Conservation (phyloP, 2,797 vertebrate species). For the Erpetoichthys calabaricus region DNA sequence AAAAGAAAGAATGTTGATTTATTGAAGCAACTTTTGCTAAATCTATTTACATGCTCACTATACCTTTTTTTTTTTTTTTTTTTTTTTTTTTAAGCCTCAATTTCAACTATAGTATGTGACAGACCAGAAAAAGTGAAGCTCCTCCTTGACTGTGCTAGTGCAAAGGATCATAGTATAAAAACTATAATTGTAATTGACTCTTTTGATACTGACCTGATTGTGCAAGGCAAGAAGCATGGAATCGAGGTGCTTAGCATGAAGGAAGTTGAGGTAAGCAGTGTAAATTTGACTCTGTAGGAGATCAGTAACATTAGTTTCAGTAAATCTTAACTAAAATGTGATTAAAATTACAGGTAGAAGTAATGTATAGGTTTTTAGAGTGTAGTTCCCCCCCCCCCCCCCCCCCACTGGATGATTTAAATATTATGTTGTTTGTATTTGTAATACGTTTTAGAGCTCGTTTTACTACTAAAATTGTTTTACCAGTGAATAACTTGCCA, state of each 20-base stretch:
- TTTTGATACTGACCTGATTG: conserved; percentile 56
- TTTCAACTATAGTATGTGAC: conserved; percentile 80
- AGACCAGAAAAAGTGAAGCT: conserved; percentile 64
- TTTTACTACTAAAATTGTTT: no score
- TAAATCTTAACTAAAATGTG: neutral
- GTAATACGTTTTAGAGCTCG: neutral
- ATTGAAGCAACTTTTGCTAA: no score
- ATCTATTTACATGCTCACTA: no score
- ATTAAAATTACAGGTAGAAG: neutral
- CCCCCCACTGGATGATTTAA: neutral
- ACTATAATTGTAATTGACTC: conserved; percentile 72
- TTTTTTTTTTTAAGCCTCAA: conserved; percentile 40
- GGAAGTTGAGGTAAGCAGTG: conserved; percentile 62
- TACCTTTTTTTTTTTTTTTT: no score
- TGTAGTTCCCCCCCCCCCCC: no score
- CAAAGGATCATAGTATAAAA: conserved; percentile 51
- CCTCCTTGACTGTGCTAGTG: conserved; percentile 55
- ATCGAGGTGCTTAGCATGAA: conserved; percentile 67
- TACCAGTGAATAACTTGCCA: no score
- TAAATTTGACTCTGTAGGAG: neutral
- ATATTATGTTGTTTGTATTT: neutral
- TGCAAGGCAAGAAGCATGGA: conserved; percentile 55
- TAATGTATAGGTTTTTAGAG: conserved; percentile 1
- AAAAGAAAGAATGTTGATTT: no score
- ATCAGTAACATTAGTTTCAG: neutral